Evolutionary conservation across 2,113 vertebrate genomes (phyloP).

Genomic region (Centrocercus urophasianus): DNA sequence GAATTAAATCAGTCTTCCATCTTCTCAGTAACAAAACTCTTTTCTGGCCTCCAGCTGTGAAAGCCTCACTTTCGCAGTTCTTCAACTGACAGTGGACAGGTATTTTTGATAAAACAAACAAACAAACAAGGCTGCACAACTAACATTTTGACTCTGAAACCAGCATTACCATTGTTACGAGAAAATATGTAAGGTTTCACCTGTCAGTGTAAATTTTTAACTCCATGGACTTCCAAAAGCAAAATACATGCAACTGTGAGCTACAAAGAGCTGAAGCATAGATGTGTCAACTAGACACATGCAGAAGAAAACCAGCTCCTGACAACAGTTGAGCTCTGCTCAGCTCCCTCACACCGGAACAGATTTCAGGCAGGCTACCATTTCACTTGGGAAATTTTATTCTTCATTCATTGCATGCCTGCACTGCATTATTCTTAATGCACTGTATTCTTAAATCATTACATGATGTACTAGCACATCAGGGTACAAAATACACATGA

Average conservation of each 20-base stretch:
- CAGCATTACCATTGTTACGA: fast-evolving
- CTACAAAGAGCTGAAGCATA: not conserved
- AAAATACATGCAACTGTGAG: not conserved
- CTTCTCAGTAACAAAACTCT: not conserved
- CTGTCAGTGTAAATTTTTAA: not conserved
- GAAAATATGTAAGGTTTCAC: not conserved
- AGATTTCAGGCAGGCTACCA: not conserved
- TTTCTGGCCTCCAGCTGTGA: not conserved
- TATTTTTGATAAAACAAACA: not conserved
- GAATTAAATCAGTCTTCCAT: not conserved
- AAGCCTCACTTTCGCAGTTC: not conserved
- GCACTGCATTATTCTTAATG: not conserved
- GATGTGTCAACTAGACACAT: not conserved
- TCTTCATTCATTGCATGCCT: not conserved
- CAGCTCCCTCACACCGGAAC: not conserved
- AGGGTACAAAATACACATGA: not conserved
- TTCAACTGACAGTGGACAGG: fast-evolving
- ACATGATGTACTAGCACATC: not conserved
- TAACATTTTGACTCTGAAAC: not conserved
- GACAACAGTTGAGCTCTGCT: not conserved
- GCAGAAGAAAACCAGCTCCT: not conserved
- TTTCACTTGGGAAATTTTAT: conserved; percentile 12
- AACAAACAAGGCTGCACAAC: not conserved
- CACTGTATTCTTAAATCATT: not conserved
- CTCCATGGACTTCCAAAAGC: not conserved